These are phyloP conservation scores for Cygnus atratus DNA, from an alignment of 2,113 vertebrate species.

Conservation along the genomic window DNA sequence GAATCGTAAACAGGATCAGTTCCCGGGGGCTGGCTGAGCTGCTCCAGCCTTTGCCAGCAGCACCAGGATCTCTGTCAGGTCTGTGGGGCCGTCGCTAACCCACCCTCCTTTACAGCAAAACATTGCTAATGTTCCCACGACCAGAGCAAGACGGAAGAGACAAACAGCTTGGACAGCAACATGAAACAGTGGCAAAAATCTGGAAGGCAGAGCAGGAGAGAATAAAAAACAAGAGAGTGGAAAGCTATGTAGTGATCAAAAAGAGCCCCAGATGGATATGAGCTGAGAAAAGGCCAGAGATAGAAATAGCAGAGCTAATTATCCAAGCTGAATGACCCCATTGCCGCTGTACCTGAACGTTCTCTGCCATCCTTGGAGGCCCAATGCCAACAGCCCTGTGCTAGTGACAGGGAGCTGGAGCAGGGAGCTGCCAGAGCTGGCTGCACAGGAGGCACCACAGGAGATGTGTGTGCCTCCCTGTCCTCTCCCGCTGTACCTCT, in stretches of 20 bases:
- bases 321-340: neutral
- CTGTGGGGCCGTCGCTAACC: neutral
- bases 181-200: constrained; percentile 56
- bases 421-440: neutral
- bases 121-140: constrained; percentile 35
- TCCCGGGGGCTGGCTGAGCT: neutral
- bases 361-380: neutral
- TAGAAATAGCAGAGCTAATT: constrained; percentile 41
- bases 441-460: neutral
- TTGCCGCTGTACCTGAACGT: constrained; percentile 28
- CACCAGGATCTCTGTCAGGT: neutral
- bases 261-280: neutral
- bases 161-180: constrained; percentile 20
- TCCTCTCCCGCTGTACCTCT: neutral
- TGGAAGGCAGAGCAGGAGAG: constrained; percentile 28
- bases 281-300: neutral
- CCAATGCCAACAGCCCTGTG: fast-evolving
- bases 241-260: constrained; percentile 2
- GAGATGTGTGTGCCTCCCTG: neutral
- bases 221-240: neutral
- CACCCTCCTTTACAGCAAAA: constrained; percentile 37
- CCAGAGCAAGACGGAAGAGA: neutral
- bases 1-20: neutral
- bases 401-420: neutral
- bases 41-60: constrained; percentile 36